Evolutionary conservation across 2,113 vertebrate species (phyloP), one percentile per base, ranked within the genome.

Genomic region (Macroglossus sobrinus): DNA sequence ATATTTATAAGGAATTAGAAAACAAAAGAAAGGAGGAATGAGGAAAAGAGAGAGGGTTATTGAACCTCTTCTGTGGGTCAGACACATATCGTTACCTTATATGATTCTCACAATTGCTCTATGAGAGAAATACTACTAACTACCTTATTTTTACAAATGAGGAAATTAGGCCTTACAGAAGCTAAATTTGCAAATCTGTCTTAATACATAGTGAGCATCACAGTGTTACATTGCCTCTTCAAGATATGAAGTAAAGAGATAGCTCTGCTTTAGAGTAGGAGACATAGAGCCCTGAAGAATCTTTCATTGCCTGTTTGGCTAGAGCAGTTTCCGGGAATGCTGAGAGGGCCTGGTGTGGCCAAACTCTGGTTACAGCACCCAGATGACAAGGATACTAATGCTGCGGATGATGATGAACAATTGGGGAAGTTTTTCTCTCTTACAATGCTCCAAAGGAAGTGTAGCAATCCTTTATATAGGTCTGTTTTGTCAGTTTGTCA

Each of bases 401-500:
- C 71, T 68, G 79, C 57, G 63, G 79, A 18, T 7, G 71, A 43
- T 13, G 7, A 80, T 69, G 45, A 94, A 30, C 47, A 92, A 0
- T 18, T 40, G 53, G 35, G 22, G 35, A 68, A n/a, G 43, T 76
- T 89, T 92, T 95, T 55, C 19, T 71, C 69, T 85, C 93, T 79
- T 86, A 84, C 94, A 91, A 81, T 81, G 69, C 66, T 82, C 79
- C 64, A 59, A 22, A 79, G 69, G 50, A 19, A 57, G 14, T 81
- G 33, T 64, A 71, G 92, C 69, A 84, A 4, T 88, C 63, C 47
- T 95, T 95, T 78, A 78, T 88, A 40, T 81, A 53, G 63, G 50
- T 76, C 2, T 63, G 10, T 84, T 96, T 91, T 93, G 94, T 96
- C 91, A 86, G 47, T 69, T 89, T 96, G 89, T 94, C 91, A 89